Conservation (phyloP, 1,140 invertebrate species). For the Drosophila orosa region DNA sequence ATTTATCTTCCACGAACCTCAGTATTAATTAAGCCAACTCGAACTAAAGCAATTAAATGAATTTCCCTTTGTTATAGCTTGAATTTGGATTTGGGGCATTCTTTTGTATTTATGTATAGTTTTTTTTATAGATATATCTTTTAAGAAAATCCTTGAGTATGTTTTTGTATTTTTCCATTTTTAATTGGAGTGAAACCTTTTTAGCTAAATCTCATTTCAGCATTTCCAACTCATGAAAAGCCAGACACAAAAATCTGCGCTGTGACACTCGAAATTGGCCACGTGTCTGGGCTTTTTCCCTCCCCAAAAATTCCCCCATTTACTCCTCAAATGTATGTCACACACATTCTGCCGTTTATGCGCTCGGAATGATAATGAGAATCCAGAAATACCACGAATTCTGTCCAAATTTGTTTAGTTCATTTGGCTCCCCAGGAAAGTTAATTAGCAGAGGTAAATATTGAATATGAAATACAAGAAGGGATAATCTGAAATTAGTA, state of each 20-base stretch:
- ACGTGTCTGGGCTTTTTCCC: slow-evolving; percentile 21
- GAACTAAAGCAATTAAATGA: not conserved
- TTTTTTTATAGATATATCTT: not conserved
- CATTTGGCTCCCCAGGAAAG: slow-evolving; percentile 33
- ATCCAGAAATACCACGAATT: slow-evolving; percentile 32
- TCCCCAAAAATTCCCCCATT: not conserved
- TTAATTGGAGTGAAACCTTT: not conserved
- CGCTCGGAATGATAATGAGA: slow-evolving; percentile 43
- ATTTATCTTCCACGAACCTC: slow-evolving; percentile 22
- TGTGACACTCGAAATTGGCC: slow-evolving; percentile 39
- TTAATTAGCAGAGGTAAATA: slow-evolving; percentile 43
- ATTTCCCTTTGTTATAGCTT: not conserved
- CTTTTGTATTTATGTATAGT: not conserved
- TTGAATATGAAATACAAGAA: slow-evolving; percentile 8
- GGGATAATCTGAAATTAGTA: not conserved
- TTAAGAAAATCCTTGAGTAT: not conserved
- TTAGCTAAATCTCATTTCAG: slow-evolving; percentile 3
- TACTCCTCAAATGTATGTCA: slow-evolving; percentile 23
- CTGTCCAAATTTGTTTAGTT: slow-evolving; percentile 32
- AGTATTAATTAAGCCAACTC: slow-evolving; percentile 30
- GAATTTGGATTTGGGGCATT: not conserved
- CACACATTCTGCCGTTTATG: slow-evolving; percentile 35
- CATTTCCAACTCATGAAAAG: not conserved
- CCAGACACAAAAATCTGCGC: slow-evolving; percentile 16
- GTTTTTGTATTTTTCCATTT: not conserved